Conservation (phyloP, 2,888 invertebrate genomes). For the Synergus laeviventris region DNA sequence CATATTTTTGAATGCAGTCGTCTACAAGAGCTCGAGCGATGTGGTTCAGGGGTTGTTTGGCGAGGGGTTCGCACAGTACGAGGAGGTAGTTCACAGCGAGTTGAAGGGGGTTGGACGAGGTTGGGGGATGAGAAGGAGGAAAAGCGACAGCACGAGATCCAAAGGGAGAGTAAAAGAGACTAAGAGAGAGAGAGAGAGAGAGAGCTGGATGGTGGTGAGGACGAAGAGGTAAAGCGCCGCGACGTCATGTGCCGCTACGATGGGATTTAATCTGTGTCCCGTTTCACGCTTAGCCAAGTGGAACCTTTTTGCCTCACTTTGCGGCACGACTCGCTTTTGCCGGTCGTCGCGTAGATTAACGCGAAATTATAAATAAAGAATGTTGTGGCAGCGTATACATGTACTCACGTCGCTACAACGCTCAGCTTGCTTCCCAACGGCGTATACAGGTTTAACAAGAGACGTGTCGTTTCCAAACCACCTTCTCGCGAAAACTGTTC, state of each 20-base stretch:
- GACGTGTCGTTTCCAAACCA: conserved; percentile 11
- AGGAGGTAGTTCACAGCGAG: conserved; percentile 51
- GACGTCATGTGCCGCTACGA: conserved; percentile 72
- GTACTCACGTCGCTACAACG: conserved; percentile 62
- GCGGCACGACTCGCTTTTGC: conserved; percentile 75
- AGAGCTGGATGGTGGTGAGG: conserved; percentile 49
- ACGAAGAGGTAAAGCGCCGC: conserved; percentile 62
- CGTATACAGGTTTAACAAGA: conserved; percentile 38
- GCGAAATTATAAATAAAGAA: conserved; percentile 78
- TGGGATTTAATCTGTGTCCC: conserved; percentile 80
- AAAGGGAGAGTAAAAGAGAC: conserved; percentile 43
- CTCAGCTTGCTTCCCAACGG: conserved; percentile 46
- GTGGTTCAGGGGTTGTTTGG: conserved; percentile 64
- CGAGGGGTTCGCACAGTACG: conserved; percentile 56
- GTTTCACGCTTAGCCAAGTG: conserved; percentile 78
- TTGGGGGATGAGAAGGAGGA: conserved; percentile 33
- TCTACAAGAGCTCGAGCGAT: conserved; percentile 47
- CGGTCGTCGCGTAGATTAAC: conserved; percentile 77
- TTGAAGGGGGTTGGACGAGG: conserved; percentile 46
- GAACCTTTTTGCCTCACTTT: conserved; percentile 77
- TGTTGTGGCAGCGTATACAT: conserved; percentile 55
- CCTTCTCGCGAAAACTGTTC: not conserved
- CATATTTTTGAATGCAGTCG: conserved; percentile 50
- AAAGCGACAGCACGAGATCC: conserved; percentile 43
- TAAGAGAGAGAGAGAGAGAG: conserved; percentile 45